Percentiles rank a stretch among this genome's conserved stretches.
phyloP scores from a whole-genome alignment of 2,888 invertebrate genomes.

The Salticus scenicus region DNA sequence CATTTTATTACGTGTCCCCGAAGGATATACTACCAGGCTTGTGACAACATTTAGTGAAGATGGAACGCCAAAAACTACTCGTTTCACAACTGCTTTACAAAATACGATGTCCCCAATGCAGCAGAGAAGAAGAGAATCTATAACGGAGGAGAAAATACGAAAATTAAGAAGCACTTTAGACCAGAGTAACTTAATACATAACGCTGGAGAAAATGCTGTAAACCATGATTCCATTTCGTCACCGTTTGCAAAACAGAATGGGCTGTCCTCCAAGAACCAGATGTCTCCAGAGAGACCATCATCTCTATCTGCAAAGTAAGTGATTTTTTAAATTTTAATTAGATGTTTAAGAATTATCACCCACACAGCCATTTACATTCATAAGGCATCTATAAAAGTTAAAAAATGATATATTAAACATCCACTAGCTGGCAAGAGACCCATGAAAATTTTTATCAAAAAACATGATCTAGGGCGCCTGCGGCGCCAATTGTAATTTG shows the following conservation, averaged over 20 bases:
- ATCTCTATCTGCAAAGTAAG: slow-evolving; percentile 52
- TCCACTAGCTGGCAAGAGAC: too few species aligned
- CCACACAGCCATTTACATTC: too few species aligned
- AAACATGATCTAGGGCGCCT: too few species aligned
- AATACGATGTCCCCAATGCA: background rate
- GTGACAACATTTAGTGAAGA: slow-evolving; percentile 74
- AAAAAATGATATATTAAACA: too few species aligned
- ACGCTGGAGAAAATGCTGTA: background rate
- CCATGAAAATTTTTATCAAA: too few species aligned
- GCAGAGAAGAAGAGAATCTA: slow-evolving; percentile 30
- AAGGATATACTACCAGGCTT: slow-evolving; percentile 74
- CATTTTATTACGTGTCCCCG: slow-evolving; percentile 74
- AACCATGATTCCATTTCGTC: background rate
- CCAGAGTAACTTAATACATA: background rate
- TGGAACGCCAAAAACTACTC: slow-evolving; percentile 73
- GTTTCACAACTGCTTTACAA: slow-evolving; percentile 73
- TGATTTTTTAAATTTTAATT: too few species aligned
- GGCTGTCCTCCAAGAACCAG: slow-evolving; percentile 15
- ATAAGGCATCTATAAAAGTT: too few species aligned
- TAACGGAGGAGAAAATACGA: slow-evolving; percentile 41
- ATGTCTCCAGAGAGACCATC: slow-evolving; percentile 47
- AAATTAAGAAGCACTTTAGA: slow-evolving; percentile 24
- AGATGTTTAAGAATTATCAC: too few species aligned
- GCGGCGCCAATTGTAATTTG: too few species aligned
- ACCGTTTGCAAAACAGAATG: slow-evolving; percentile 35